A percentile compares a stretch with the other conserved stretches of the same genome.
Evolutionary conservation across 2,888 invertebrate species (phyloP).

Genomic region (Phania funesta): DNA sequence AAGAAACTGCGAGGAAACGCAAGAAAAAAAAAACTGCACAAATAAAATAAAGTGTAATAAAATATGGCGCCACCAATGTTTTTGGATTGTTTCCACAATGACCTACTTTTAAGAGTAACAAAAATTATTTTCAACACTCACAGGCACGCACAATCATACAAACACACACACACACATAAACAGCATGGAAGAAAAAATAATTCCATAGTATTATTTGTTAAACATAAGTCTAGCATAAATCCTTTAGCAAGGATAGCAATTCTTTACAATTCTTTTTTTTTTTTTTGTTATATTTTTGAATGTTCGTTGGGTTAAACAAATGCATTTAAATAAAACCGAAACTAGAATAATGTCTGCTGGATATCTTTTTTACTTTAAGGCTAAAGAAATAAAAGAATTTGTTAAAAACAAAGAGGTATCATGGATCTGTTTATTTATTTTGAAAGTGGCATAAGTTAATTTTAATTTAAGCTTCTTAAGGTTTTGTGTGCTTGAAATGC

Average conservation of each 20-base stretch:
- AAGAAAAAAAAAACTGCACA: neutral
- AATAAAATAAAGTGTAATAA: slow-evolving; percentile 50
- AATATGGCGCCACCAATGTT: slow-evolving; percentile 67
- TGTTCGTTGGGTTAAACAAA: slow-evolving; percentile 26
- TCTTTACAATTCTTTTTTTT: slow-evolving; percentile 27
- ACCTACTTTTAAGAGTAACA: slow-evolving; percentile 54
- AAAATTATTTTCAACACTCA: slow-evolving; percentile 16
- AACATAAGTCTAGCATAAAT: slow-evolving; percentile 64
- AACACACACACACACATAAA: neutral
- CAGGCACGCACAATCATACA: neutral
- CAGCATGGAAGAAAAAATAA: slow-evolving; percentile 32
- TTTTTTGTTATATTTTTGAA: neutral
- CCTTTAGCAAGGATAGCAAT: slow-evolving; percentile 60
- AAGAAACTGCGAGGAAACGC: neutral
- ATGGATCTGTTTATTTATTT: too few relatives aligned
- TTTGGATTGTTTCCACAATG: slow-evolving; percentile 57
- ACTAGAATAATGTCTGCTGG: slow-evolving; percentile 43
- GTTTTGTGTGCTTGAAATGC: too few relatives aligned
- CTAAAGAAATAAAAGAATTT: slow-evolving; percentile 1
- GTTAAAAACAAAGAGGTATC: too few relatives aligned
- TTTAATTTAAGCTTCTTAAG: too few relatives aligned
- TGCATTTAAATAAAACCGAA: slow-evolving; percentile 18
- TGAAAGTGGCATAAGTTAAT: too few relatives aligned
- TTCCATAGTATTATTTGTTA: slow-evolving; percentile 63
- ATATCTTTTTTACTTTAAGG: slow-evolving; percentile 10